These are phyloP conservation scores for Leucozona laternaria DNA, from an alignment of 2,888 invertebrate genomes.

Conservation along the genomic window DNA sequence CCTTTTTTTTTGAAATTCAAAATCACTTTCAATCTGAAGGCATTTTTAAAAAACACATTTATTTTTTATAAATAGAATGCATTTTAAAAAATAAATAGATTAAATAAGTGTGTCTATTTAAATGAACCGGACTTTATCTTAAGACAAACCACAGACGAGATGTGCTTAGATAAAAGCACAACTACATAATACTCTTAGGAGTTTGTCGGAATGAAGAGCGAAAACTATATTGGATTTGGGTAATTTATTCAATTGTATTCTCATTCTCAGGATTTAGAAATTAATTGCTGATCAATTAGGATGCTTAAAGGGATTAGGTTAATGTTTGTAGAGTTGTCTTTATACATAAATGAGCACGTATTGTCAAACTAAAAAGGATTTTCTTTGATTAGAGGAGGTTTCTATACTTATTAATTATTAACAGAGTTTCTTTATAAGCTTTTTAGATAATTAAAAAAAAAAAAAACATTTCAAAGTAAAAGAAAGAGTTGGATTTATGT, in stretches of 20 bases:
- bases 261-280: constrained; percentile 41
- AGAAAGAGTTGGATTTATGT: background rate
- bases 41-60: no score
- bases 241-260: constrained; percentile 50
- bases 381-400: background rate
- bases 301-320: constrained; percentile 42
- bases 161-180: background rate
- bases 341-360: background rate
- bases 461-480: background rate
- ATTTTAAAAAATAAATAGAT: no score
- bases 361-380: background rate
- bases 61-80: no score
- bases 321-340: background rate
- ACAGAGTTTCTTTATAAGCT: background rate
- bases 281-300: constrained; percentile 60
- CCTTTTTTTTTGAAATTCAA: no score
- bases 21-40: no score
- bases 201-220: background rate
- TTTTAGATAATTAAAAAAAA: background rate
- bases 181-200: no score
- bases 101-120: background rate
- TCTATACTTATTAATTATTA: background rate
- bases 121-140: background rate
- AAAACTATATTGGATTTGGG: constrained; percentile 56
- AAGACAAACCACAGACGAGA: background rate